phyloP scores from a whole-genome alignment of 23 tunicate species.

The Aplidium turbinatum region DNA sequence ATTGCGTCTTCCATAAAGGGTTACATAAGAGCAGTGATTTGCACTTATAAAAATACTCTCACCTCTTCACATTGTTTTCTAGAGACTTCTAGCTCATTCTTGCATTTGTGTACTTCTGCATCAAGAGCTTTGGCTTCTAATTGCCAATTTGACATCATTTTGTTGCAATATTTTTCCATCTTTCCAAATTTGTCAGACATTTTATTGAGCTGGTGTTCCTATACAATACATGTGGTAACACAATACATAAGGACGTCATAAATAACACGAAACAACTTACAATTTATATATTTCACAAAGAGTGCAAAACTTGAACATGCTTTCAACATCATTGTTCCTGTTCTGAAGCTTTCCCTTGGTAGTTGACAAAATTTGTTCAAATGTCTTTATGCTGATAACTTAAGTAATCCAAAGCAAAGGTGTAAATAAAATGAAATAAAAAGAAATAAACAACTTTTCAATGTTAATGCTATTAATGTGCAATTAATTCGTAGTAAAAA shows the following conservation, averaged over 20 bases:
- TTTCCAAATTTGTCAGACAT: constrained; percentile 49
- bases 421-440: too few species aligned
- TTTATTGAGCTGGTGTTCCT: constrained; percentile 44
- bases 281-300: neutral
- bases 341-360: too few species aligned
- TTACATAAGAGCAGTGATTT: too few species aligned
- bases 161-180: constrained; percentile 57
- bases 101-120: constrained; percentile 29
- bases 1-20: too few species aligned
- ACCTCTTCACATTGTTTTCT: constrained; percentile 67
- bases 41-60: too few species aligned
- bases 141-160: constrained; percentile 54
- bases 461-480: too few species aligned
- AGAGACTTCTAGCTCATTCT: constrained; percentile 43
- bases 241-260: neutral
- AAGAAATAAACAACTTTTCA: too few species aligned
- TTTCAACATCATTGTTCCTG: too few species aligned
- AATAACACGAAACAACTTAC: neutral
- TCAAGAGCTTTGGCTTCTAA: constrained; percentile 46
- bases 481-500: too few species aligned
- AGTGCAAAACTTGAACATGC: neutral
- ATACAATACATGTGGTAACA: neutral
- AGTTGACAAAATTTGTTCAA: too few species aligned
- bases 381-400: too few species aligned
- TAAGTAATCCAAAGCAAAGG: too few species aligned